Evolutionary conservation across 2,888 invertebrate genomes (phyloP).

Genomic region (Sacculina carcini): DNA sequence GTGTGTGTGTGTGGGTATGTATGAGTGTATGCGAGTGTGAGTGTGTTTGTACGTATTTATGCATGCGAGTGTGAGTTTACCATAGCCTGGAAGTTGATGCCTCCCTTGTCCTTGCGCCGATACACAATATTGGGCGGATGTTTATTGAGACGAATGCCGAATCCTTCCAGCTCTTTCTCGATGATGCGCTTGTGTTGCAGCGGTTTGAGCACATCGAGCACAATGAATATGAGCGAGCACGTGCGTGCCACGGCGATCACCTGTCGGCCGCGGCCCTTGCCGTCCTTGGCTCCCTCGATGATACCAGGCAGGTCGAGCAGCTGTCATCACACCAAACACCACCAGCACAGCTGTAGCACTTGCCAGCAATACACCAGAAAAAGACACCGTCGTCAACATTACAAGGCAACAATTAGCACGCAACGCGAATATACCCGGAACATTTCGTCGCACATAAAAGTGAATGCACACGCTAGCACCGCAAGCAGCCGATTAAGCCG

Average conservation of each 20-base stretch:
- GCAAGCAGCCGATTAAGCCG: not conserved
- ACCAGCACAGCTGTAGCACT: not conserved
- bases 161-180: conserved; percentile 96
- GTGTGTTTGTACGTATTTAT: too few species aligned
- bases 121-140: conserved; percentile 90
- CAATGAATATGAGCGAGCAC: conserved; percentile 89
- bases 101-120: conserved; percentile 93
- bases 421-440: not conserved
- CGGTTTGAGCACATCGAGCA: conserved; percentile 89
- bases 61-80: too few species aligned
- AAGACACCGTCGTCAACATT: not conserved
- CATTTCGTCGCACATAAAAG: not conserved
- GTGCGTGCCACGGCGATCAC: conserved; percentile 97
- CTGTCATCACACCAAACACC: conserved; percentile 31
- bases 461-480: not conserved
- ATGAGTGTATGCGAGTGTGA: too few species aligned
- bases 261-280: conserved; percentile 93
- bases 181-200: conserved; percentile 82
- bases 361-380: not conserved
- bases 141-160: conserved; percentile 46
- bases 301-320: conserved; percentile 95
- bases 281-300: conserved; percentile 98
- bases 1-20: too few species aligned
- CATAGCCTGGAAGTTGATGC: conserved; percentile 76
- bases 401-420: not conserved